These are phyloP conservation scores for Meteorus cinctellus DNA, from an alignment of 2,888 invertebrate genomes.

Conservation along the genomic window DNA sequence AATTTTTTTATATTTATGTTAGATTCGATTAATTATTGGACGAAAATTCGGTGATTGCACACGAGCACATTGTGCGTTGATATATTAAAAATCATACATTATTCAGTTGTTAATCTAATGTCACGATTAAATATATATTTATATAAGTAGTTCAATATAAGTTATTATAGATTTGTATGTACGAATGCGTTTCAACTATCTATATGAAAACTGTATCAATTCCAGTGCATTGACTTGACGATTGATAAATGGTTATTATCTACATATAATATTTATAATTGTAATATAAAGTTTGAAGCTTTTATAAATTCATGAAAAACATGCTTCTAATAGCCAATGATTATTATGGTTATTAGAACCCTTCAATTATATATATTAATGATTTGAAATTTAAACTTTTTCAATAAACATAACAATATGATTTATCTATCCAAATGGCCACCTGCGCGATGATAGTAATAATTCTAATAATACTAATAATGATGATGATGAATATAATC, in stretches of 20 bases:
- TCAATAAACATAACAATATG: constrained; percentile 30
- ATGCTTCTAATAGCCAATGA: not conserved
- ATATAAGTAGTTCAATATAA: not conserved
- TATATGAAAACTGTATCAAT: constrained; percentile 30
- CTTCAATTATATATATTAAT: not conserved
- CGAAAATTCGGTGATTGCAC: not conserved
- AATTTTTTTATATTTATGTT: not conserved
- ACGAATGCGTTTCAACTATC: not conserved
- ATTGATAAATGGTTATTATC: not conserved
- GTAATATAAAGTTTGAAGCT: not conserved
- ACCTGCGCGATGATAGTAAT: constrained; percentile 5
- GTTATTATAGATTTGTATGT: not conserved
- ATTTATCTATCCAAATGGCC: not conserved
- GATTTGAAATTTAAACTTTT: constrained; percentile 10
- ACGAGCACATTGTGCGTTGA: not conserved
- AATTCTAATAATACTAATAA: not conserved
- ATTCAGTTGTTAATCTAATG: not conserved
- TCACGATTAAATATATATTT: not conserved
- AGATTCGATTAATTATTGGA: not conserved
- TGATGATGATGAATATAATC: too few species aligned
- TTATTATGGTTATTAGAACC: not conserved
- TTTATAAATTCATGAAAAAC: constrained; percentile 8
- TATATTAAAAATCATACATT: not conserved
- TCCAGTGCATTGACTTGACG: constrained; percentile 30
- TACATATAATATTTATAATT: not conserved